These are phyloP conservation scores for Nyctereutes procyonoides DNA, from an alignment of 2,113 vertebrate genomes.

Conservation along the genomic window DNA sequence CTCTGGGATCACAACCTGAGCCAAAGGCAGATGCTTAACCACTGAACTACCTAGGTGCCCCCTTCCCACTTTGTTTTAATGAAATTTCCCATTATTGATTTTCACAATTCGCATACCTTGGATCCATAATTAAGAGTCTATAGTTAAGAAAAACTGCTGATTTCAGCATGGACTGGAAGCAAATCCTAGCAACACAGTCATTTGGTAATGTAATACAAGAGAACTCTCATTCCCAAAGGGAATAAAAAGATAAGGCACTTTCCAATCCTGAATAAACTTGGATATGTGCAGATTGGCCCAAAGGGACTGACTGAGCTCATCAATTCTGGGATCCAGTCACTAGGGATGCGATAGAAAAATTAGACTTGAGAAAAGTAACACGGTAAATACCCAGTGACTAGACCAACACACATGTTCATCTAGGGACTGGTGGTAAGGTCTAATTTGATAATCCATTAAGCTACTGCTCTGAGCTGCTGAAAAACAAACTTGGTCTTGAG, in stretches of 20 bases:
- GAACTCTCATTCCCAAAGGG: background rate
- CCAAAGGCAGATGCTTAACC: too few species aligned
- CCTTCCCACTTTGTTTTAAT: background rate
- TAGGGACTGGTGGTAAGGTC: background rate
- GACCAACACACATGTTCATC: background rate
- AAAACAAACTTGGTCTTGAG: background rate
- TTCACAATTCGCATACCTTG: background rate
- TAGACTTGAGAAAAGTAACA: background rate
- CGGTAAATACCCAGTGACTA: background rate
- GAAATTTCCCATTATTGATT: background rate
- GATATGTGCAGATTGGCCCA: background rate
- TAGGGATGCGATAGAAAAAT: background rate
- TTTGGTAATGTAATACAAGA: background rate
- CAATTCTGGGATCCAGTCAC: background rate
- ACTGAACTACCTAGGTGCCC: too few species aligned
- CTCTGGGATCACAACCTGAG: too few species aligned
- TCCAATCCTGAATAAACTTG: background rate
- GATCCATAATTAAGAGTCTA: background rate
- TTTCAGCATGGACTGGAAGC: background rate
- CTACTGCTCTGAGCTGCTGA: background rate
- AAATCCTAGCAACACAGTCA: background rate
- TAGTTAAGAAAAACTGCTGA: background rate
- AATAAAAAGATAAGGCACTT: background rate
- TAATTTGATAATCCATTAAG: background rate
- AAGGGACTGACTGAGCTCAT: background rate